A percentile compares a stretch with the other conserved stretches of the same genome.
Evolutionary conservation across 64 coral and sea anemone genomes (phyloP).

Genomic region (Porites australiensis): DNA sequence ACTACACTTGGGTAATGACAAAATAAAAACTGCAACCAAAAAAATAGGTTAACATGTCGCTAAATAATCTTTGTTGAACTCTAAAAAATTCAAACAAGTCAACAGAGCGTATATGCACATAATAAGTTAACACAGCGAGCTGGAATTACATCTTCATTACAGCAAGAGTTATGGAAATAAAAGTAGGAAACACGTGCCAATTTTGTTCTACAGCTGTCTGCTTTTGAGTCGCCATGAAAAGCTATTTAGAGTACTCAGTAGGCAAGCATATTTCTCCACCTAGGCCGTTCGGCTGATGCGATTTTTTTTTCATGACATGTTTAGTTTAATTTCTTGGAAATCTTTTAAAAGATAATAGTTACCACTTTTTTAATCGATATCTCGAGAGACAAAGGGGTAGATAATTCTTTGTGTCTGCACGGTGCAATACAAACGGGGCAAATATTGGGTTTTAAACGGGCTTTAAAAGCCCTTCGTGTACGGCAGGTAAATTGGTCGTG

Average conservation of each 20-base stretch:
- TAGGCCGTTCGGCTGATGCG: neutral
- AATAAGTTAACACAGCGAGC: slow-evolving; percentile 28
- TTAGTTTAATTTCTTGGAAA: neutral
- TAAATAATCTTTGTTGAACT: neutral
- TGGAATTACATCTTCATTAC: slow-evolving; percentile 47
- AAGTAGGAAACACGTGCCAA: slow-evolving; percentile 32
- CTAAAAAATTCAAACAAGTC: neutral
- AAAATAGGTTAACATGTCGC: neutral
- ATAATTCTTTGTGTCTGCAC: slow-evolving; percentile 39
- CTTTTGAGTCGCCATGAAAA: neutral
- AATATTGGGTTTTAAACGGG: slow-evolving; percentile 26
- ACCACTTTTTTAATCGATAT: slow-evolving; percentile 29
- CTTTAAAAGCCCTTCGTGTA: slow-evolving; percentile 10
- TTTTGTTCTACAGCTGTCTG: slow-evolving; percentile 12
- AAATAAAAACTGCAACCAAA: neutral
- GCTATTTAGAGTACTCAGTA: neutral
- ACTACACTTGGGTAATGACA: neutral
- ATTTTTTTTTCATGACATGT: neutral
- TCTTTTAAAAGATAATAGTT: slow-evolving; percentile 8
- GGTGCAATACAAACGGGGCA: slow-evolving; percentile 34
- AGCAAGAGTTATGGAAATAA: slow-evolving; percentile 2
- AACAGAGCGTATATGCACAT: neutral
- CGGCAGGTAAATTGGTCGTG: slow-evolving; percentile 1
- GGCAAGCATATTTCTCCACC: neutral
- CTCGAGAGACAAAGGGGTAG: slow-evolving; percentile 7